Evolutionary conservation across 1,140 invertebrate genomes (phyloP).

Genomic region (Chlorops oryzae): DNA sequence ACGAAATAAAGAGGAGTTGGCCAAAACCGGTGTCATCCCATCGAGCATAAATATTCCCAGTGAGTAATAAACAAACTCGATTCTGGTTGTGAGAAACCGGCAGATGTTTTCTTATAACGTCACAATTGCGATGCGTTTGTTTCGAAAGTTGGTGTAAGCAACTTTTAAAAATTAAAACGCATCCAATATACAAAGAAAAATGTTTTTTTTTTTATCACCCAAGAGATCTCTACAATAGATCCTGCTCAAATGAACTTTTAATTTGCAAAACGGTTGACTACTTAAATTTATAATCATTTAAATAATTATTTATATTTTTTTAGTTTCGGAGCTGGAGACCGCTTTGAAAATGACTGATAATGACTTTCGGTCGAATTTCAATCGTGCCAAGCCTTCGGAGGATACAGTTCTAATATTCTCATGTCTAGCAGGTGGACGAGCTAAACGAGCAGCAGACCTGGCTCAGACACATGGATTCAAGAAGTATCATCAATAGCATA

Average conservation of each 20-base stretch:
- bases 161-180: not conserved
- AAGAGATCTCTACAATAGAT: no score
- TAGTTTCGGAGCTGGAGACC: constrained; percentile 49
- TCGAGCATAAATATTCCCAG: constrained; percentile 67
- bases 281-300: no score
- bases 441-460: constrained; percentile 50
- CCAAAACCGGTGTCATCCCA: constrained; percentile 60
- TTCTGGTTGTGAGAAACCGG: no score
- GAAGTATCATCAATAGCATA: constrained; percentile 46
- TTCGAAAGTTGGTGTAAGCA: not conserved
- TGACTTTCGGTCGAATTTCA: constrained; percentile 49
- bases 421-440: constrained; percentile 52
- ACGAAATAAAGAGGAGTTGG: constrained; percentile 58
- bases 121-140: not conserved
- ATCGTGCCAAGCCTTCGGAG: constrained; percentile 48
- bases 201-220: no score
- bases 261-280: no score
- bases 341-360: constrained; percentile 49
- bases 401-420: constrained; percentile 53
- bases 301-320: constrained; percentile 16
- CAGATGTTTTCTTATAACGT: not conserved
- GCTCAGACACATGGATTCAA: constrained; percentile 50
- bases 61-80: constrained; percentile 40
- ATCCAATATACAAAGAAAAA: not conserved
- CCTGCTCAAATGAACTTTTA: no score